Evolutionary conservation across 2,113 vertebrate genomes (phyloP).

Genomic region (Mustela nigripes): DNA sequence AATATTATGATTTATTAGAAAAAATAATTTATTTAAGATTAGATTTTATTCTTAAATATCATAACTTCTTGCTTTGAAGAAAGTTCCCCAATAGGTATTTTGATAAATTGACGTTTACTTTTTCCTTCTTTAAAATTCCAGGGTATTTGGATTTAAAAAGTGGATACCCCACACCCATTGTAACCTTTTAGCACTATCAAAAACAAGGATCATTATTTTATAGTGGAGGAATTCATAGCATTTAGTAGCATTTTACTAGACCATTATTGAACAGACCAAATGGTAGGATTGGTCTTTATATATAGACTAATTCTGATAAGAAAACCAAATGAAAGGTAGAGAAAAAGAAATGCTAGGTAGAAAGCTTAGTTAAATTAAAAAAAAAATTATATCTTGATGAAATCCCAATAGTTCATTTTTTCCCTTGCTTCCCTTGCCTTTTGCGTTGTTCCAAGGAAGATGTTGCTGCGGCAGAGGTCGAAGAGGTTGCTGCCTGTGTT

Average conservation of each 20-base stretch:
- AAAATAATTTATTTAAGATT: not conserved
- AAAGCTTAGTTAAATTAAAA: not conserved
- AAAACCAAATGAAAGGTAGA: not conserved
- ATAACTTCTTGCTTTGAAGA: not conserved
- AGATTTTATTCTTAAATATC: not conserved
- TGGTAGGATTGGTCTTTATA: not conserved
- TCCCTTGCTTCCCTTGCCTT: no score
- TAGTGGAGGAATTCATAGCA: not conserved
- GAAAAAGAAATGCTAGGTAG: not conserved
- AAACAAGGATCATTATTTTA: not conserved
- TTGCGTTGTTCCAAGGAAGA: no score
- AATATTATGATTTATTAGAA: not conserved
- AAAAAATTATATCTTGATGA: not conserved
- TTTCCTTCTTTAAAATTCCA: not conserved
- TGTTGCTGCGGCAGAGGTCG: no score
- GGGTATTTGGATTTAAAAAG: conserved; percentile 21
- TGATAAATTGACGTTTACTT: not conserved
- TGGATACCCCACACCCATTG: not conserved
- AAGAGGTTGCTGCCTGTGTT: no score
- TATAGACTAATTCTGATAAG: not conserved
- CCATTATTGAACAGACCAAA: not conserved
- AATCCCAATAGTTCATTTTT: no score
- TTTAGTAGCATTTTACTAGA: not conserved
- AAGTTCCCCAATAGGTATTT: not conserved
- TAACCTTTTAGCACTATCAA: not conserved